These are phyloP conservation scores for Apotomis betuletana DNA, from an alignment of 2,888 invertebrate genomes.

Conservation along the genomic window DNA sequence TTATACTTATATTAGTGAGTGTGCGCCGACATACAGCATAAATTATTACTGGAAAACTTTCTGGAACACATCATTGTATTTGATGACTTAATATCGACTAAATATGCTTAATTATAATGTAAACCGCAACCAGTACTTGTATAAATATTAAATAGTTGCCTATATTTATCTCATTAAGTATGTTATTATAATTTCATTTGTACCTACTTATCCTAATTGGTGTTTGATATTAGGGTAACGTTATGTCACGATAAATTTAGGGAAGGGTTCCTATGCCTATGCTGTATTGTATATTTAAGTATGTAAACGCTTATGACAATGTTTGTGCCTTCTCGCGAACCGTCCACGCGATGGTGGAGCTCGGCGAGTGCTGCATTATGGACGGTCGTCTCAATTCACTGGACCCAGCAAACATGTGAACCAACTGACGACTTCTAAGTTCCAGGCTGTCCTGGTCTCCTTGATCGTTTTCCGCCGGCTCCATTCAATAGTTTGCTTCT, in stretches of 20 bases:
- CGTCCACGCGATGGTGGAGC: conserved; percentile 26
- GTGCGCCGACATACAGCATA: conserved; percentile 54
- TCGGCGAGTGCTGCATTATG: conserved; percentile 20
- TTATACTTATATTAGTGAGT: conserved; percentile 61
- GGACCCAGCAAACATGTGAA: conserved; percentile 32
- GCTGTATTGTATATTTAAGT: conserved; percentile 15
- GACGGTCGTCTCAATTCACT: conserved; percentile 36
- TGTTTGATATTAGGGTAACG: conserved; percentile 66
- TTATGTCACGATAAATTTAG: conserved; percentile 63
- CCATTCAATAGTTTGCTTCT: conserved; percentile 29
- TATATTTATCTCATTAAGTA: conserved; percentile 36
- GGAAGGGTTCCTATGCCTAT: conserved; percentile 30
- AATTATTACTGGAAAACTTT: conserved; percentile 73
- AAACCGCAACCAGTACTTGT: conserved; percentile 34
- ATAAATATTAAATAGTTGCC: conserved; percentile 39
- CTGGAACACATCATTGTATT: conserved; percentile 73
- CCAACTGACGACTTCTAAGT: not conserved
- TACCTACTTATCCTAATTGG: conserved; percentile 75
- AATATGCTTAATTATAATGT: conserved; percentile 46
- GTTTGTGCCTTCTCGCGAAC: conserved; percentile 15
- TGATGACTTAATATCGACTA: conserved; percentile 51
- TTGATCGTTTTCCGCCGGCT: not conserved
- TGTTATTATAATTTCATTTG: conserved; percentile 58
- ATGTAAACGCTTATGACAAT: conserved; percentile 19
- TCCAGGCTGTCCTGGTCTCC: not conserved